Base-by-base conservation (phyloP, 1,140 invertebrate genomes). In the Rhopalosiphum padi region DNA sequence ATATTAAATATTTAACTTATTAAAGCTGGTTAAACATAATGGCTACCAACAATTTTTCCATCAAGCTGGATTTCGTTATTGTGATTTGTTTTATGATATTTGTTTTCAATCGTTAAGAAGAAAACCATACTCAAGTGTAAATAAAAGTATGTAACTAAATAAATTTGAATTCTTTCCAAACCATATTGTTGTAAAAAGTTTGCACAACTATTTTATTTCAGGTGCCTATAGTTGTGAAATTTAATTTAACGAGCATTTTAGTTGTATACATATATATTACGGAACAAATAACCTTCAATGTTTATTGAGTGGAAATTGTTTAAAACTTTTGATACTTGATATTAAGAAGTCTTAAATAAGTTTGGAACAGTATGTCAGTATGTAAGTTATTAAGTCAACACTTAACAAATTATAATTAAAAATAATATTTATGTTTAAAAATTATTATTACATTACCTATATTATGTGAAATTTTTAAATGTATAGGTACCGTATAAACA, bases 401-500 rank as follows among this genome's bases (percentile, higher is more conserved):
- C 15, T 77, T 11, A 68, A n/a, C 60, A 68, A n/a, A 68, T n/a
- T n/a, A 77, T 77, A n/a, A 77, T 77, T 77, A n/a, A 77, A 77
- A n/a, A 77, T n/a, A 77, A 77, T 18, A 77, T 77, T 77, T 77
- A 77, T 77, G 60, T 77, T 77, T n/a, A n/a, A 77, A 77, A 77
- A 77, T 77, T 77, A 77, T 77, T 77, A 77, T 77, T 77, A 15
- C 3, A 77, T n/a, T 77, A 41, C 3, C 41, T 41, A 5, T 18
- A 77, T 18, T 6, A n/a, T n/a, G 4, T n/a, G 15, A 77, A 77
- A 77, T n/a, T 1, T 77, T 68, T 30, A 77, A n/a, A 5, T 77
- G 15, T 77, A 18, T 18, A 8, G 23, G 8, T 48, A 68, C 30
- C n/a, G 60, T 77, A 77, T 77, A n/a, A 77, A 77, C 60, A 77